phyloP scores from a whole-genome alignment of 2,113 vertebrate species.

The Oreocharis arfaki region DNA sequence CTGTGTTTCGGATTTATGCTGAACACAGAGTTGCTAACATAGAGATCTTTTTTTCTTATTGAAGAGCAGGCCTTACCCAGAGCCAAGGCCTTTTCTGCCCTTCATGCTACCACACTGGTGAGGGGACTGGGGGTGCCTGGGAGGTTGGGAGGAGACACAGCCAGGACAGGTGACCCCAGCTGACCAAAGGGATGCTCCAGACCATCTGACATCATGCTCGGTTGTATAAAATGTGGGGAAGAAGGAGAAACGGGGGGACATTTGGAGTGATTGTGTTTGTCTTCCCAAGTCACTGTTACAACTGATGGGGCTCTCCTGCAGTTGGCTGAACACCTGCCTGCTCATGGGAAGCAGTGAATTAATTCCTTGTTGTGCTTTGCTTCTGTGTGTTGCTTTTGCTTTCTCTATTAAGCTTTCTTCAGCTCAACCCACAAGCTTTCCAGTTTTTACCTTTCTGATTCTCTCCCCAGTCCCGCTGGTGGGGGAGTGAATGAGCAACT shows the following conservation, averaged over 20 bases:
- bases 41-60: not conserved
- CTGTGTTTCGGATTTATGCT: not conserved
- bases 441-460: not conserved
- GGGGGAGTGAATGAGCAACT: not conserved
- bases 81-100: not conserved
- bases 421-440: not conserved
- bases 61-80: not conserved
- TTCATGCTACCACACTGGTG: not conserved
- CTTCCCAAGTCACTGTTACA: not conserved
- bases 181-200: not conserved
- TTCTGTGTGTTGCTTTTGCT: not conserved
- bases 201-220: not conserved
- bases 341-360: not conserved
- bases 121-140: not conserved
- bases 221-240: not conserved
- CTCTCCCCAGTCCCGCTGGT: rapidly evolving
- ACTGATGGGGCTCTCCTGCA: not conserved
- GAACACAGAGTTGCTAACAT: not conserved
- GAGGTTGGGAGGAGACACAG: not conserved
- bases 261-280: not conserved
- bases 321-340: not conserved
- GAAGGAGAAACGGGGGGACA: not conserved
- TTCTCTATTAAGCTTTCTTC: not conserved
- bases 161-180: no score
- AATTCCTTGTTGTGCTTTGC: not conserved